phyloP scores from a whole-genome alignment of 2,888 invertebrate species.

The Apamea anceps region DNA sequence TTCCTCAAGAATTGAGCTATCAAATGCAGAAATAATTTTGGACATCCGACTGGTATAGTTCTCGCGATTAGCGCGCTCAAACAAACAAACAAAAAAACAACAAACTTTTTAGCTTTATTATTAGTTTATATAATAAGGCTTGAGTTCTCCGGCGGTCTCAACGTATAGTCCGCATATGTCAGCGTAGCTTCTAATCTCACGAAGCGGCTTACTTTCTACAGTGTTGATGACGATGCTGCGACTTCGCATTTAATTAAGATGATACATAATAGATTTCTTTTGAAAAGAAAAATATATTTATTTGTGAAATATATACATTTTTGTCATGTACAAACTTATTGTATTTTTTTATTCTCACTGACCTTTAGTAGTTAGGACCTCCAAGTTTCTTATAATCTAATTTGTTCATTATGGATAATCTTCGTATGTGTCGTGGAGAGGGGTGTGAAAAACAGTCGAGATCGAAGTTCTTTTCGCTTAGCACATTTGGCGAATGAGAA shows the following conservation, averaged over 20 bases:
- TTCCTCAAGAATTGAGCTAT: too few species aligned
- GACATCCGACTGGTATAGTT: too few species aligned
- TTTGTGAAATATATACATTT: constrained; percentile 16
- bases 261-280: background rate
- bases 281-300: background rate
- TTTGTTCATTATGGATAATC: background rate
- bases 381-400: background rate
- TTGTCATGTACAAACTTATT: background rate
- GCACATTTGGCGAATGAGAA: background rate
- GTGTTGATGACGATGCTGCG: constrained; percentile 4
- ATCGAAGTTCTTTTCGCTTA: background rate
- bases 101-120: too few species aligned
- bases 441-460: background rate
- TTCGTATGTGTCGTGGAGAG: background rate
- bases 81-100: background rate
- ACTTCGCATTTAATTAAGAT: constrained; percentile 11
- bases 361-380: background rate
- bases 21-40: too few species aligned
- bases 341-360: background rate
- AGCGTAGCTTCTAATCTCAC: background rate
- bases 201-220: background rate
- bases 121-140: background rate
- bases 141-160: too few species aligned
- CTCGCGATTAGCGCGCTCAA: too few species aligned
- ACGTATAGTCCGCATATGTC: background rate